A percentile compares a stretch with the other conserved stretches of the same genome.
These are phyloP conservation scores for Nycticorax nycticorax DNA, from an alignment of 2,113 vertebrate genomes.

Conservation along the genomic window DNA sequence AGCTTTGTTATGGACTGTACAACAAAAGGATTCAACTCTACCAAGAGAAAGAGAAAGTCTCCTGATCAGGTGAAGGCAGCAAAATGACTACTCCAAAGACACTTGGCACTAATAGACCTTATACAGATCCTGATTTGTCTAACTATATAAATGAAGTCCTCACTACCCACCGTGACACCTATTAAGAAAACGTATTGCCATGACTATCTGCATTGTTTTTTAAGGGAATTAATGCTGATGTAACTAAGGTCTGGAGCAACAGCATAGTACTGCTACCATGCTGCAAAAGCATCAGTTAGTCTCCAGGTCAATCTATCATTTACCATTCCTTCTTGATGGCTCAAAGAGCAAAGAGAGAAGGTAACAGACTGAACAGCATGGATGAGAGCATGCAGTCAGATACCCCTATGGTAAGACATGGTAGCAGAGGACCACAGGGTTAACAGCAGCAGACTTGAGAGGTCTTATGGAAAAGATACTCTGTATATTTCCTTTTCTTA, in stretches of 20 bases:
- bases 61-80: constrained; percentile 17
- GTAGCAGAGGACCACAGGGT: not conserved
- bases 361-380: not conserved
- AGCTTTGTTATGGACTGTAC: not conserved
- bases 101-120: constrained; percentile 9
- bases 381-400: not conserved
- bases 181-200: not conserved
- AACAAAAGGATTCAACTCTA: not conserved
- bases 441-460: not conserved
- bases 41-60: not conserved
- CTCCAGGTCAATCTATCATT: not conserved
- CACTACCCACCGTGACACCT: not conserved
- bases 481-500: not conserved
- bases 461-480: not conserved
- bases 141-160: not conserved
- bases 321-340: not conserved
- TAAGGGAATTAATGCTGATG: not conserved
- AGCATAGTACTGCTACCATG: not conserved
- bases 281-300: not conserved
- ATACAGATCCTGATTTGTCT: not conserved
- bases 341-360: not conserved
- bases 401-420: not conserved
- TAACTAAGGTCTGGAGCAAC: not conserved
- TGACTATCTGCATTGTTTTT: not conserved
- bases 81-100: constrained; percentile 32